Evolutionary conservation across 1,140 invertebrate genomes (phyloP), one percentile per base, ranked within the genome.

Genomic region (Hyphantria cunea): DNA sequence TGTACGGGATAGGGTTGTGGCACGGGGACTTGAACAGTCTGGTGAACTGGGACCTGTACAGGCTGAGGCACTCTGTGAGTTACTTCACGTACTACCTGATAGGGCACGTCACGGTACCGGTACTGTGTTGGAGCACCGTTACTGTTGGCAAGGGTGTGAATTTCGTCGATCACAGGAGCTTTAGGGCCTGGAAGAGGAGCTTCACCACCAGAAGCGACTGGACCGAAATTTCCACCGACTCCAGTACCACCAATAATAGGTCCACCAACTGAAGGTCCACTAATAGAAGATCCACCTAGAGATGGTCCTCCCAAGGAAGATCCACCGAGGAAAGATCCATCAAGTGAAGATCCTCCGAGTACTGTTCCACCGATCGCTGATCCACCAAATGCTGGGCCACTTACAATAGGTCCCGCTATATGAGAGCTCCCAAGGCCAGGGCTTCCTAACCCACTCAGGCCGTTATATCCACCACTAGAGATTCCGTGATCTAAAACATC

Each of bases 1-100:
- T 89, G 74, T 0, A 91, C 86, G 5, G 90, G 88, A 75, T 91
- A 91, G 7, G 90, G 91, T 45, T 91, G 90, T 0, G 90, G 86
- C 0, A 91, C 83, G 12, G 87, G 89, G 0, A 92, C 76, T 15
- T 80, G 71, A 6, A 89, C 85, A 10, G 78, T 76, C 15, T 90
- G 84, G 5, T 86, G 86, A 3, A 89, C 81, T 33, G 81, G 84
- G 5, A 87, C 83, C 0, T 87, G 86, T 0, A 82, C 76, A 0
- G 89, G 90, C 60, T 89, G 78, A 9, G 88, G 83, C 6, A 90
- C 79, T 64, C 74, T 76, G 66, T 88, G 84, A 11, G 82, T 87
- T 3, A 88, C 80, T 52, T 90, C 82, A 55, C 79, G 76, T 55
- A 78, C 60, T 0, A 90, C 86, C 53, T 87, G 79, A 72, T 84